Evolutionary conservation across 2,113 vertebrate species (phyloP).

Genomic region (Hylia prasina): DNA sequence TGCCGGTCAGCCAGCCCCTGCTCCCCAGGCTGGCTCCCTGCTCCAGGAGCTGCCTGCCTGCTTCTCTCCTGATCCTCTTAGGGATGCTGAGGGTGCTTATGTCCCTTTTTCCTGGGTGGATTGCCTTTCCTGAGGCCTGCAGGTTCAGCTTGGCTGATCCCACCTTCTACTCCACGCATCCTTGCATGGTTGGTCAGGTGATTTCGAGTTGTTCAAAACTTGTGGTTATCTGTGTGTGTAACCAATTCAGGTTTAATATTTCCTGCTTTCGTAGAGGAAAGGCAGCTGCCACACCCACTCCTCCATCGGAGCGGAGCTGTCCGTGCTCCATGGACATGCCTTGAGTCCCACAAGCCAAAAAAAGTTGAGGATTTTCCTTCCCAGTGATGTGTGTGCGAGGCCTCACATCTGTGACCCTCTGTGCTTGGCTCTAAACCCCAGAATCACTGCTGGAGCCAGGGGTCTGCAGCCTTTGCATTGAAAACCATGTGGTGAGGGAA

Average conservation of each 20-base stretch:
- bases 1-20: background rate
- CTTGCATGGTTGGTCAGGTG: background rate
- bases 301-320: accelerated
- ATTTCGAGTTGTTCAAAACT: background rate
- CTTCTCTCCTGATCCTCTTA: too few relatives aligned
- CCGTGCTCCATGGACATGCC: accelerated
- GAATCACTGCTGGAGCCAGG: background rate
- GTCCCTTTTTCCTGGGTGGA: accelerated
- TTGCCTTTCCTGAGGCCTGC: background rate
- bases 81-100: background rate
- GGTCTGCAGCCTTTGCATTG: background rate
- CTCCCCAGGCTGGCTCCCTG: background rate
- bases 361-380: background rate
- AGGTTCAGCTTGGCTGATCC: background rate
- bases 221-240: background rate
- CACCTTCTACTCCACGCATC: accelerated
- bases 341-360: background rate
- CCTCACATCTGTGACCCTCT: background rate
- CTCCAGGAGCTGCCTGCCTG: background rate
- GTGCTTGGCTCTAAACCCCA: background rate
- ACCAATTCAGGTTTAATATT: background rate
- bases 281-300: background rate
- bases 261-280: background rate
- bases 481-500: background rate
- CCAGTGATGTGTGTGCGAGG: accelerated